Evolutionary conservation across 2,888 invertebrate species (phyloP), one percentile per base, ranked within the genome.

Genomic region (Apodemia hepburni): DNA sequence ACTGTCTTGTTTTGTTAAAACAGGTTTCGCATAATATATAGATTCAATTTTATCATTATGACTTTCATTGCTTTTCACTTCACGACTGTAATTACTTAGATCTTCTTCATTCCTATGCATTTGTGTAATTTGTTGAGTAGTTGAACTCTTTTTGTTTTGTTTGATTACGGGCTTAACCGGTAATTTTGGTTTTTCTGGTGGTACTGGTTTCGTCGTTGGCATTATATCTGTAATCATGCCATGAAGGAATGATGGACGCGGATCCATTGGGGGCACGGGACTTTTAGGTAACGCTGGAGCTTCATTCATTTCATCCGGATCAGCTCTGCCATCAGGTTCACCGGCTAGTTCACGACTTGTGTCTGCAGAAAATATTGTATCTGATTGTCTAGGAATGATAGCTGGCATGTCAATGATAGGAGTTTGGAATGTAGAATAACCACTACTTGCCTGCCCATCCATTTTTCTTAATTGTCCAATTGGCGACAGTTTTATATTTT

Each of bases 321-420:
- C 97, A 15, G 97, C 96, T 71, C 96, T 93, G n/a, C 97, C 97
- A 74, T 97, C 97, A 0, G 97, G 97, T 74, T 96, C 97, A 9
- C 97, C 97, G 9, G 96, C 97, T 69, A 95, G 85, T 75, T 97
- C 97, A 35, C 97, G 92, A 77, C 95, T 96, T 60, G 94, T 94
- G 75, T 92, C 92, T n/a, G 87, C 86, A 12, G 92, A 90, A 75
- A 92, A 92, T 61, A 92, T 76, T 66, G 77, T 77, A 69, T 89
- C 89, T 54, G 81, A 70, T 66, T 82, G 81, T 75, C 91, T 91
- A 9, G 91, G 85, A 68, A 91, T 75, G 68, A 92, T 91, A 22
- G 84, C 70, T 60, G 92, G 91, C 85, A 92, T 80, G 72, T 92
- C 91, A 68, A 90, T 84, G 66, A 92, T 87, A 65, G 89, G 88